These are phyloP conservation scores for Numida meleagris DNA, from an alignment of 2,113 vertebrate species.

Conservation along the genomic window DNA sequence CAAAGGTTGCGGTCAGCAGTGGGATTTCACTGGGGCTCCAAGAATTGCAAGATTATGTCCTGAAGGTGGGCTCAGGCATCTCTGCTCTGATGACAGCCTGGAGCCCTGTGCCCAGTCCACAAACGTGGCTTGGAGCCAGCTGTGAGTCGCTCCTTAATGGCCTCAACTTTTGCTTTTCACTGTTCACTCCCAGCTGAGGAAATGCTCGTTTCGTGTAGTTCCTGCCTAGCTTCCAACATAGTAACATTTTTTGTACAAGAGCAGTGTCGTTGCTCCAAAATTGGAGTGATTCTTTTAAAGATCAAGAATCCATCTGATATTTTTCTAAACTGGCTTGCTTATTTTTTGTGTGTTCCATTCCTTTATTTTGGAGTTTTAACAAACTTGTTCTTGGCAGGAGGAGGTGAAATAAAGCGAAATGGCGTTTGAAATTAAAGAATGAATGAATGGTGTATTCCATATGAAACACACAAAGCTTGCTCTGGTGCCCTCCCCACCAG, in stretches of 20 bases:
- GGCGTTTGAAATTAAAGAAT: background rate
- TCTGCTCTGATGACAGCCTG: accelerated
- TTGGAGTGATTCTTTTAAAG: constrained; percentile 2
- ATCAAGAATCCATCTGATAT: constrained; percentile 6
- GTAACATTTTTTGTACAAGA: constrained; percentile 48
- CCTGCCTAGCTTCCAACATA: background rate
- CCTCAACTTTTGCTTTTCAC: background rate
- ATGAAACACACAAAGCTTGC: background rate
- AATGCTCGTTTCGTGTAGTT: constrained; percentile 53
- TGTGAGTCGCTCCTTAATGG: background rate
- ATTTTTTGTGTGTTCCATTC: constrained; percentile 50
- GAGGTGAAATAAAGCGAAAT: constrained; percentile 24
- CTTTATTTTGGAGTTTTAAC: constrained; percentile 66
- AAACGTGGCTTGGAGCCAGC: background rate
- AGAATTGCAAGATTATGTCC: background rate
- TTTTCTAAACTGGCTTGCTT: constrained; percentile 60
- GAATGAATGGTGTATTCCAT: constrained; percentile 3
- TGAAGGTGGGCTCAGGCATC: background rate
- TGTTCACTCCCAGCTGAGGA: background rate
- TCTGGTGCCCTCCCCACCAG: accelerated
- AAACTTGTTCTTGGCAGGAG: constrained; percentile 61
- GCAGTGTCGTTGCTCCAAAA: background rate
- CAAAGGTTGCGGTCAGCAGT: background rate
- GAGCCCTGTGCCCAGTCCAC: background rate
- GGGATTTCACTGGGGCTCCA: background rate